Evolutionary conservation across 2,888 invertebrate species (phyloP).

Genomic region (Cryptocheilus praepositus): DNA sequence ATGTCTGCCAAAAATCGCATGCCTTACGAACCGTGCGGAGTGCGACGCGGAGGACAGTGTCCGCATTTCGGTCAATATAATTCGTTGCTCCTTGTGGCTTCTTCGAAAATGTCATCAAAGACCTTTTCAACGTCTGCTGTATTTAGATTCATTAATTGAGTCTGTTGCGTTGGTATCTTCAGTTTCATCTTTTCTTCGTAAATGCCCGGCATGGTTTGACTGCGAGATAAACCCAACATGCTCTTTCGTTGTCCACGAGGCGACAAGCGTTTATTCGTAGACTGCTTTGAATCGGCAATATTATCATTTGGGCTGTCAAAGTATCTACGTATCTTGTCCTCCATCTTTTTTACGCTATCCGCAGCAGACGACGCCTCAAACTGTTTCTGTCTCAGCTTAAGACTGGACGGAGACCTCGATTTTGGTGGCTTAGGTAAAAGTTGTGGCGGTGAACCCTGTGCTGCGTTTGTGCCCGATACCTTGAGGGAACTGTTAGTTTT

Average conservation of each 20-base stretch:
- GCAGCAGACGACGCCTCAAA: slow-evolving; percentile 80
- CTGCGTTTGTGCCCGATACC: background rate
- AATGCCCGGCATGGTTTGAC: slow-evolving; percentile 86
- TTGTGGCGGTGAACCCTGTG: slow-evolving; percentile 70
- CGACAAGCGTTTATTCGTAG: slow-evolving; percentile 35
- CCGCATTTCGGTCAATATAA: slow-evolving; percentile 40
- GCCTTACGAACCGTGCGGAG: too few relatives aligned
- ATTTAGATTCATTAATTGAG: slow-evolving; percentile 74
- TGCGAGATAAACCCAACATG: slow-evolving; percentile 80
- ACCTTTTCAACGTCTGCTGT: slow-evolving; percentile 89
- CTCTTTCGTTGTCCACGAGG: slow-evolving; percentile 37
- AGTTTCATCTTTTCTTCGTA: slow-evolving; percentile 71
- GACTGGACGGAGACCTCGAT: slow-evolving; percentile 85
- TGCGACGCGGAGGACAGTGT: too few relatives aligned
- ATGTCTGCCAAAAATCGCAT: too few relatives aligned
- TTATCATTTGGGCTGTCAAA: slow-evolving; percentile 58
- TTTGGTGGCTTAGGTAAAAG: slow-evolving; percentile 73
- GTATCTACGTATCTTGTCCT: slow-evolving; percentile 70
- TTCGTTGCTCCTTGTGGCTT: slow-evolving; percentile 65
- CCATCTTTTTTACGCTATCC: slow-evolving; percentile 68
- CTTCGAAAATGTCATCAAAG: slow-evolving; percentile 88
- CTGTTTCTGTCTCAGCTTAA: slow-evolving; percentile 83
- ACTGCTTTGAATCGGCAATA: slow-evolving; percentile 2
- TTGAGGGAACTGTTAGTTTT: slow-evolving; percentile 57
- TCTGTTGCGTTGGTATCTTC: slow-evolving; percentile 28